Evolutionary conservation across 2,888 invertebrate genomes (phyloP).

Genomic region (Agrochola lota): DNA sequence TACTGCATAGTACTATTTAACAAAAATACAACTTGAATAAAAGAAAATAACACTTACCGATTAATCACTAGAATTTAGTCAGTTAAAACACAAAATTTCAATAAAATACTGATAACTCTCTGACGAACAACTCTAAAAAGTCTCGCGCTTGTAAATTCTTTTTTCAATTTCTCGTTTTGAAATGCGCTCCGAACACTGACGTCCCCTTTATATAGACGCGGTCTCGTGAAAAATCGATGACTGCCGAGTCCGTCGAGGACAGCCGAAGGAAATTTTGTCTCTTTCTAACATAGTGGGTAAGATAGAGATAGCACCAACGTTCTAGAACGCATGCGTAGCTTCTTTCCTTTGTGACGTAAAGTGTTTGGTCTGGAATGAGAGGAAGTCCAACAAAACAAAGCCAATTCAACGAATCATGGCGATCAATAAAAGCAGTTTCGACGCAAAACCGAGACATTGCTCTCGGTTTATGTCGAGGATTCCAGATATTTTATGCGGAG

Average conservation of each 20-base stretch:
- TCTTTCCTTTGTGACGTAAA: slow-evolving; percentile 75
- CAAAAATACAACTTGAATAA: not conserved
- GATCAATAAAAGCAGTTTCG: slow-evolving; percentile 54
- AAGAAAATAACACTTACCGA: slow-evolving; percentile 69
- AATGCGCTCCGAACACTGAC: slow-evolving; percentile 68
- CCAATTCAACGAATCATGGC: slow-evolving; percentile 63
- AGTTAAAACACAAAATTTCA: slow-evolving; percentile 64
- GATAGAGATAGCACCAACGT: slow-evolving; percentile 66
- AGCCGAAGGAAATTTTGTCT: slow-evolving; percentile 68
- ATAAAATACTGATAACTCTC: slow-evolving; percentile 65
- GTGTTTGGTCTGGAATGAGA: slow-evolving; percentile 52
- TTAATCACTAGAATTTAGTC: slow-evolving; percentile 75
- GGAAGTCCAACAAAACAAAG: slow-evolving; percentile 67
- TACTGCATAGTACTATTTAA: not conserved
- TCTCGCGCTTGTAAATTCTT: slow-evolving; percentile 69
- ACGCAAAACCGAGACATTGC: slow-evolving; percentile 37
- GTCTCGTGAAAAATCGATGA: slow-evolving; percentile 60
- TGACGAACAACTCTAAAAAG: slow-evolving; percentile 72
- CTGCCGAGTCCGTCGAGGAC: slow-evolving; percentile 63
- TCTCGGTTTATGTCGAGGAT: not conserved
- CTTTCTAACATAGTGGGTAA: slow-evolving; percentile 55
- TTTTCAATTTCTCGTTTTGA: slow-evolving; percentile 73
- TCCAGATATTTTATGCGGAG: not conserved
- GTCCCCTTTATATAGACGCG: slow-evolving; percentile 72
- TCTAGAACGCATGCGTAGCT: slow-evolving; percentile 76